Evolutionary conservation across 2,113 vertebrate species (phyloP).

Genomic region (Glaucidium brasilianum): DNA sequence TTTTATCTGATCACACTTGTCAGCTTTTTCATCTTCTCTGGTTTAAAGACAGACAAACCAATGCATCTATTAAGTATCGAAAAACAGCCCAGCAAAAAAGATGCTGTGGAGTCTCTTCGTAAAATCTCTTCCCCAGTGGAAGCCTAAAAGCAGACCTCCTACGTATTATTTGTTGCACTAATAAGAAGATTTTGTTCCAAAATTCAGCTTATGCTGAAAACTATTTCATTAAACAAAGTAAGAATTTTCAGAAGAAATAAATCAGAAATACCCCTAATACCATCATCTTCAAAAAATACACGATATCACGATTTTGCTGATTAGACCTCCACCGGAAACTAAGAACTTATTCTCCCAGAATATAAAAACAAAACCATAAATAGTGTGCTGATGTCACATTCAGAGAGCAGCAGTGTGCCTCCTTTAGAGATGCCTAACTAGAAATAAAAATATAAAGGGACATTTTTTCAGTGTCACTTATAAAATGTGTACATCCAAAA

Average conservation of each 20-base stretch:
- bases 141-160: not conserved
- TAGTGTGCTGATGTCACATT: not conserved
- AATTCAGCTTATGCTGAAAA: not conserved
- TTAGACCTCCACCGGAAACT: not conserved
- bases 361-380: not conserved
- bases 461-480: not conserved
- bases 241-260: not conserved
- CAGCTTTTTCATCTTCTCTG: not conserved
- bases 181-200: not conserved
- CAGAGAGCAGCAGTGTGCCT: not conserved
- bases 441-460: not conserved
- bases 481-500: not conserved
- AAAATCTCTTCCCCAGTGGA: not conserved
- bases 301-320: not conserved
- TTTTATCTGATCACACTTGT: not conserved
- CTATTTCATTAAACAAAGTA: not conserved
- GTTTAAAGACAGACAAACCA: not conserved
- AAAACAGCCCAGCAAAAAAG: not conserved
- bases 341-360: not conserved
- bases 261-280: not conserved
- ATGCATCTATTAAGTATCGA: accelerated
- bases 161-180: not conserved
- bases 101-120: not conserved
- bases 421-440: not conserved
- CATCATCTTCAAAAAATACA: not conserved